Base-by-base conservation (phyloP, 2,113 vertebrate genomes). In the Xenopus borealis region DNA sequence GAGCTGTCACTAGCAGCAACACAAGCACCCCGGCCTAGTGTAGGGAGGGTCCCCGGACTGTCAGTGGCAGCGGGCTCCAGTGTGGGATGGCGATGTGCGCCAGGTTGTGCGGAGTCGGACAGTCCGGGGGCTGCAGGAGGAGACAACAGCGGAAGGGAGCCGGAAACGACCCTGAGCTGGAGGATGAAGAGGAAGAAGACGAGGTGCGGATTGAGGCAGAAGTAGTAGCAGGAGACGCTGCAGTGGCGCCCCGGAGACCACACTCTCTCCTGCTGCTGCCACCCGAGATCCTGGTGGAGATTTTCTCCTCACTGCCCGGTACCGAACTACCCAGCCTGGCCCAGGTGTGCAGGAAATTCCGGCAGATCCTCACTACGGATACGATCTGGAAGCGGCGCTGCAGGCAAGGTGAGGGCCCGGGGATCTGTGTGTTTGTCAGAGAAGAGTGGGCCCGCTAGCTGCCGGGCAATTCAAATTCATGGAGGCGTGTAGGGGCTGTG, bases 331-430 rank as follows among this genome's bases (percentile, higher is more conserved):
- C 96, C 7, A 92, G 81, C 80, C 86, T 98, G 66, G 94, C 94
- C 16, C 90, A 91, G 2, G 94, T 96, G 70, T 98, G 96, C 88
- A 94, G 89, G 83, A 93, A 91, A 82, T 95, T 98, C 86, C 89
- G 91, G 69, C 96, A 95, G 80, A 93, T 98, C 76, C 89, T 98
- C 55, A 92, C 88, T 83, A 96, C 94, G 0, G 96, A 98, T 85
- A 98, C 95, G 79, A 96, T 98, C 84, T 98, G 96, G 96, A 93
- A 94, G 61, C 88, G 94, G 81, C 94, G 95, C 79, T 98, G 96
- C 86, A 86, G 87, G 17, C 90, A 92, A 84, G 96, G 96, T 97
- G 88, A 90, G 84, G 52, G 53, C 75, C 46, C 11, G 23, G 30
- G n/a, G 47, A 2, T 8, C 8, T 6, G 33, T 40, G 33, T 40